Percentiles rank a stretch among this genome's conserved stretches.
Conservation (phyloP, 2,797 vertebrate genomes). For the Paguma larvata region DNA sequence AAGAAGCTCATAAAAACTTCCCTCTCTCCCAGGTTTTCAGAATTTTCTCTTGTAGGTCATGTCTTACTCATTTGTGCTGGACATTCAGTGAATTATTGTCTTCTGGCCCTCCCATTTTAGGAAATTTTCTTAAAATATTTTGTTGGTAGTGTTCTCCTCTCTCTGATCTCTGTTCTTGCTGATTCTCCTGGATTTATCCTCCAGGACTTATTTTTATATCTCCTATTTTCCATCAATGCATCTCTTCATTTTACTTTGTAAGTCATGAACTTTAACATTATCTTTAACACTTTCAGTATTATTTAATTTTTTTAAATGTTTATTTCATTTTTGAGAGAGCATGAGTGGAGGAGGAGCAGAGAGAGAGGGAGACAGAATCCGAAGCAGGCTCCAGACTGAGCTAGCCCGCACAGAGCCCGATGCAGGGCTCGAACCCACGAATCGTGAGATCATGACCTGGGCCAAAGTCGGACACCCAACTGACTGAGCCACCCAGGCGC, state of each 20-base stretch:
- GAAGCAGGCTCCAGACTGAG: no score
- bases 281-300: neutral
- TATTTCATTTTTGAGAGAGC: no score
- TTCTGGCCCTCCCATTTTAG: neutral
- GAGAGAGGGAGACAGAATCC: no score
- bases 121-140: slow-evolving; percentile 12
- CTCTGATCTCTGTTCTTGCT: neutral
- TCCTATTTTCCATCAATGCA: neutral
- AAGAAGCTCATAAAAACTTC: neutral
- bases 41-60: neutral
- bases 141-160: neutral
- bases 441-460: no score
- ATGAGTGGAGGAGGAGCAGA: no score
- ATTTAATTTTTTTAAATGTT: no score
- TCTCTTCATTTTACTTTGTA: neutral
- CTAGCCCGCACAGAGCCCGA: no score
- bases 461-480: no score
- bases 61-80: neutral
- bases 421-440: no score
- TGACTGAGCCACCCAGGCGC: no score
- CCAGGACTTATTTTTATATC: neutral
- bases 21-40: neutral
- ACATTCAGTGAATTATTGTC: neutral
- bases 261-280: neutral
- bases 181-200: neutral